Base-by-base conservation (phyloP, 1,140 invertebrate genomes). In the Anastrepha ludens region DNA sequence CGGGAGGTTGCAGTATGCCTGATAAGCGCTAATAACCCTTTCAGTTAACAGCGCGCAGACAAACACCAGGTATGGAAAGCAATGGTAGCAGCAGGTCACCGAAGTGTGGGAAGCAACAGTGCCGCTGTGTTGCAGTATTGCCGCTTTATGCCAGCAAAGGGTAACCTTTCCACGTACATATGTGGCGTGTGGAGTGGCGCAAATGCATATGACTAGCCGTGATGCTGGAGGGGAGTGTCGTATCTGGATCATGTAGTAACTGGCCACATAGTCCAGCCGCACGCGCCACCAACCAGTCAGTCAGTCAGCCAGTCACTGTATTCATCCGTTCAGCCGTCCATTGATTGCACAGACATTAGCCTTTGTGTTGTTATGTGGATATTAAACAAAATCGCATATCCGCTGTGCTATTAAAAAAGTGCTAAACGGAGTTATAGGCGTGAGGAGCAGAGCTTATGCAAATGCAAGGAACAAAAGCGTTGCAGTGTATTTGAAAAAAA, bases 301-400 rank as follows among this genome's bases (percentile, higher is more conserved):
- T 55, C 50, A 55, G 67, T 74, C 39, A 5, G 67, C 47, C 67
- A 7, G 50, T 55, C 29, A 29, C 29, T 29, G 29, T 29, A 29
- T 29, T 29, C 29, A 29, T 29, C 29, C 29, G 41, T 74, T 7
- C 67, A 7, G 13, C 41, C 41, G 41, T 74, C 39, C 67, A 74
- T 74, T 47, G 67, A 74, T 47, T 85, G 50, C 59, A 89, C 91
- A 92, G 91, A 91, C 92, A 92, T 92, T 92, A 92, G 92, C 91
- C 91, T 92, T 89, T 89, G 91, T 92, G 67, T n/a, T 74, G 67
- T 74, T 74, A 74, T 74, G 67, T 74, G 67, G 67, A 92, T 92
- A 90, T 92, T 91, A 87, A 92, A 92, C 91, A 92, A 92, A 90
- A 91, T 90, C 91, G 89, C 91, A 91, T 88, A 89, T 74, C 67